These are phyloP conservation scores for Liolophura sinensis DNA, from an alignment of 1,140 invertebrate genomes.

Conservation along the genomic window DNA sequence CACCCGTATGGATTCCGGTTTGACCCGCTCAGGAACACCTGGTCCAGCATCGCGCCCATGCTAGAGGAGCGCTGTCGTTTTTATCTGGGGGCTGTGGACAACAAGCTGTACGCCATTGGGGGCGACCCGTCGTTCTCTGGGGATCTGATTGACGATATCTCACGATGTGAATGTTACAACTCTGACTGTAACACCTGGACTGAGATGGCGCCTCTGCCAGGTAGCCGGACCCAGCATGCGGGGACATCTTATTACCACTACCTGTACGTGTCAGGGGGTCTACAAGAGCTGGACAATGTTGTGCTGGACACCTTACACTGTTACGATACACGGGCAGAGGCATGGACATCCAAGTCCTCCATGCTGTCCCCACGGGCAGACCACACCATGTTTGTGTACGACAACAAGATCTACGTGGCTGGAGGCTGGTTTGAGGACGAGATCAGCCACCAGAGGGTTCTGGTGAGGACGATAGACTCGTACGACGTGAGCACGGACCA, in stretches of 20 bases:
- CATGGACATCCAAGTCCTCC: constrained; percentile 64
- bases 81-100: constrained; percentile 69
- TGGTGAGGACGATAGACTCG: constrained; percentile 71
- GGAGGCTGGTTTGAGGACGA: constrained; percentile 73
- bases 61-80: constrained; percentile 72
- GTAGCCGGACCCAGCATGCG: constrained; percentile 68
- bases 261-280: constrained; percentile 68
- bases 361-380: constrained; percentile 71
- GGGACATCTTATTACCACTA: constrained; percentile 63
- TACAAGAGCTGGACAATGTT: constrained; percentile 61
- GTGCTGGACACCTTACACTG: constrained; percentile 66
- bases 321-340: constrained; percentile 64
- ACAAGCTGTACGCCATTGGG: constrained; percentile 71
- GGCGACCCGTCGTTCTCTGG: constrained; percentile 55
- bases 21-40: constrained; percentile 66
- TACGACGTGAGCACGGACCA: constrained; percentile 66
- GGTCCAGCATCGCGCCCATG: constrained; percentile 74
- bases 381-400: constrained; percentile 69
- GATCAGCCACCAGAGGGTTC: constrained; percentile 62
- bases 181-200: constrained; percentile 66
- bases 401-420: constrained; percentile 69
- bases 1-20: constrained; percentile 77
- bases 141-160: constrained; percentile 56
- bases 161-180: constrained; percentile 69
- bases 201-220: constrained; percentile 65